A percentile compares a stretch with the other conserved stretches of the same genome.
phyloP scores from a whole-genome alignment of 2,113 vertebrate genomes.

The Pseudolaguvia tuberculata region DNA sequence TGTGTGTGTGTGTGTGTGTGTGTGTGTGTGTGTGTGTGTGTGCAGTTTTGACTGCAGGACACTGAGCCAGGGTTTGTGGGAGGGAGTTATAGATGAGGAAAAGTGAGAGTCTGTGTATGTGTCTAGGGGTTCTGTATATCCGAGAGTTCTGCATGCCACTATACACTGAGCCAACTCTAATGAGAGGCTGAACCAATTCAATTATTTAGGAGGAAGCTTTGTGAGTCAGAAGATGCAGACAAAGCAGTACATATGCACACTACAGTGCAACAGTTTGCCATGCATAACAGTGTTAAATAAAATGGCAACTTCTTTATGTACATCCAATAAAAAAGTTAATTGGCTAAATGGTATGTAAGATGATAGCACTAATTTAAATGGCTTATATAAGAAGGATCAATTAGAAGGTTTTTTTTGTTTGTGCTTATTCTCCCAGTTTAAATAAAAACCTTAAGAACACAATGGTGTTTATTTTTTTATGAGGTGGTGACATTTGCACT shows the following conservation, averaged over 20 bases:
- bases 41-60: conserved; percentile 14
- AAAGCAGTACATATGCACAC: conserved; percentile 15
- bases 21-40: conserved; percentile 19
- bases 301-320: not conserved
- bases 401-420: not conserved
- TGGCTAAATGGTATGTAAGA: not conserved
- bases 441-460: not conserved
- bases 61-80: conserved; percentile 50
- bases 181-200: conserved; percentile 46
- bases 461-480: not conserved
- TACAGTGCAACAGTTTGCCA: conserved; percentile 24
- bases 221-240: conserved; percentile 24
- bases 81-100: conserved; percentile 56
- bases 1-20: conserved; percentile 14
- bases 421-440: not conserved
- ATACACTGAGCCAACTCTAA: conserved; percentile 47
- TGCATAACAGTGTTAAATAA: not conserved
- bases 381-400: not conserved
- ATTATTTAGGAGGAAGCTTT: conserved; percentile 53
- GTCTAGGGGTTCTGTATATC: conserved; percentile 33
- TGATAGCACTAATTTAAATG: not conserved
- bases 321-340: conserved; percentile 1
- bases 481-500: not conserved
- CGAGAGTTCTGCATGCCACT: conserved; percentile 39
- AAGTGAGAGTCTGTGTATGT: conserved; percentile 44